A percentile compares a stretch with the other conserved stretches of the same genome.
Conservation (phyloP, 23 tunicate species). For the Ciona savignyi region DNA sequence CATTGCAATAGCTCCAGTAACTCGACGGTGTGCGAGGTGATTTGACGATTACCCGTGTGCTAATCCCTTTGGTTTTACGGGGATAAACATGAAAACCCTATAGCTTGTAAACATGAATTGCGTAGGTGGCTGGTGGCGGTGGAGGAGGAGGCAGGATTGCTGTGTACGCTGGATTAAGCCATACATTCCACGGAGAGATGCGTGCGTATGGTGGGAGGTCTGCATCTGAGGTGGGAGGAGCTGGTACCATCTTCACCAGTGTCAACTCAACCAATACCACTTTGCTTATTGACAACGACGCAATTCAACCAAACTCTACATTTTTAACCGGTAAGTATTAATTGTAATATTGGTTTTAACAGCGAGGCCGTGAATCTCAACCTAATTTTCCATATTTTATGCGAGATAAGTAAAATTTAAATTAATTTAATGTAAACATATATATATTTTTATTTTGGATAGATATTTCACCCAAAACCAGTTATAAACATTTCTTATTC, state of each 20-base stretch:
- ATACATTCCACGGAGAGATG: constrained; percentile 13
- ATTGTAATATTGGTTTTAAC: not conserved
- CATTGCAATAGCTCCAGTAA: too few relatives aligned
- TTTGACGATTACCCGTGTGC: too few relatives aligned
- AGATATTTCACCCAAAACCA: too few relatives aligned
- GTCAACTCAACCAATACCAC: not conserved
- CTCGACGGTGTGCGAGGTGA: too few relatives aligned
- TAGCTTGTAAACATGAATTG: too few relatives aligned
- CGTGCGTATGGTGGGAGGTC: constrained; percentile 17
- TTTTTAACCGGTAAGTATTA: constrained; percentile 4
- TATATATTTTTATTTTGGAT: too few relatives aligned
- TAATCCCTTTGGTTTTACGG: too few relatives aligned
- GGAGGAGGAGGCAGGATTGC: constrained; percentile 26
- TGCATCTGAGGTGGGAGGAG: constrained; percentile 9
- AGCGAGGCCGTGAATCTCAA: too few relatives aligned
- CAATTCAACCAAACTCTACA: constrained; percentile 1
- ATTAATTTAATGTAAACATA: not conserved
- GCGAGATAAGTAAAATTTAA: not conserved
- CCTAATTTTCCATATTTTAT: too few relatives aligned
- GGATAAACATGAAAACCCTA: too few relatives aligned
- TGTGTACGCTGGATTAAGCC: not conserved
- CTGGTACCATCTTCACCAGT: constrained; percentile 1
- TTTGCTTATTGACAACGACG: constrained; percentile 7
- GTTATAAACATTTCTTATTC: too few relatives aligned
- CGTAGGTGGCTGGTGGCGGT: constrained; percentile 20